Conservation (phyloP, 2,888 invertebrate genomes). For the Sphaerophoria taeniata region DNA sequence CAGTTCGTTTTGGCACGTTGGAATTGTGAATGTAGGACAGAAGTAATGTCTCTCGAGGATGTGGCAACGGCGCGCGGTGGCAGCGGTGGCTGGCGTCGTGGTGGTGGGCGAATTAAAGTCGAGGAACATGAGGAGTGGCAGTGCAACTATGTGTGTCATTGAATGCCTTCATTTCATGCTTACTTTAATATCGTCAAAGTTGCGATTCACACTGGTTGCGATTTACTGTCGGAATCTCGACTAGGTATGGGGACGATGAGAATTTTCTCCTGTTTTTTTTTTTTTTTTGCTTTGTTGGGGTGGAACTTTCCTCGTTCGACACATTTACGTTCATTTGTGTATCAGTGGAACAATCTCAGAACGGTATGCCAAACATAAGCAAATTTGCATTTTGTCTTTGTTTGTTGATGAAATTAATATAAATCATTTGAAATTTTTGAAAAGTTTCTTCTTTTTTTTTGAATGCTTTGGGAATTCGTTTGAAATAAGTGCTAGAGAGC, state of each 20-base stretch:
- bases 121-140: not conserved
- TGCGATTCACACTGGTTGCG: slow-evolving; percentile 48
- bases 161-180: slow-evolving; percentile 73
- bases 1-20: slow-evolving; percentile 40
- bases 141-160: slow-evolving; percentile 68
- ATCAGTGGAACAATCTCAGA: not conserved
- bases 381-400: slow-evolving; percentile 37
- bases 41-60: slow-evolving; percentile 20
- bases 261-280: too few species aligned
- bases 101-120: not conserved
- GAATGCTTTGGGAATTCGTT: too few species aligned
- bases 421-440: slow-evolving; percentile 40
- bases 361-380: slow-evolving; percentile 17
- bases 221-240: slow-evolving; percentile 23
- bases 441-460: not conserved
- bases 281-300: slow-evolving; percentile 3
- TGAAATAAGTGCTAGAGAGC: too few species aligned
- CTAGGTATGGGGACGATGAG: slow-evolving; percentile 29
- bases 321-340: slow-evolving; percentile 1
- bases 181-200: slow-evolving; percentile 69
- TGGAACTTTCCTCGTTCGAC: not conserved
- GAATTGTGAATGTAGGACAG: slow-evolving; percentile 24
- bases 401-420: slow-evolving; percentile 46
- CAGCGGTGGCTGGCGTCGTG: too few species aligned
- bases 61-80: too few species aligned